Percentiles rank a stretch among this genome's conserved stretches.
These are phyloP conservation scores for Trachemys scripta DNA, from an alignment of 2,113 vertebrate genomes.

Conservation along the genomic window DNA sequence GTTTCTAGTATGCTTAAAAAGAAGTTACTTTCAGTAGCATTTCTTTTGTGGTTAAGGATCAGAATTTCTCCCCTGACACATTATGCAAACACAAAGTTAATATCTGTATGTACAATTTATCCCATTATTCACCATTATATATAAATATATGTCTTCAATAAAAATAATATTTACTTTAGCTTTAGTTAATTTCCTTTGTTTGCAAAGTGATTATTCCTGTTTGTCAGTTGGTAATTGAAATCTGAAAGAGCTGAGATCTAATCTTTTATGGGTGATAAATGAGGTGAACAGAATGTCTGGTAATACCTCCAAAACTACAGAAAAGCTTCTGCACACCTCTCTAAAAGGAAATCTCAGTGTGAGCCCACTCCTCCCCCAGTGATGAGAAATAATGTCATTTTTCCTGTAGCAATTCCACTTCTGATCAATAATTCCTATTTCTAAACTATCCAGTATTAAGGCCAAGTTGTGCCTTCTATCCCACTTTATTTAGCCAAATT, in stretches of 20 bases:
- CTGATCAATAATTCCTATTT: neutral
- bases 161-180: slow-evolving; percentile 28
- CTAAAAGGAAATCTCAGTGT: neutral
- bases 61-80: neutral
- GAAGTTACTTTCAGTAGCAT: neutral
- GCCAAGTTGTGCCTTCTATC: neutral
- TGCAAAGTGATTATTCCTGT: slow-evolving; percentile 36
- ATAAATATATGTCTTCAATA: slow-evolving; percentile 8
- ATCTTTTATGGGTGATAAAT: neutral
- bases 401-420: neutral
- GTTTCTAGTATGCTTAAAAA: neutral
- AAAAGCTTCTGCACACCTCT: neutral
- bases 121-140: neutral
- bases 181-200: slow-evolving; percentile 50
- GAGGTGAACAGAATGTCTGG: neutral
- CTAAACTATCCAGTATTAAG: neutral
- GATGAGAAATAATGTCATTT: rapidly evolving
- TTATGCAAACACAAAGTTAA: neutral
- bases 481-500: neutral
- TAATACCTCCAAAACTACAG: neutral
- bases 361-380: neutral
- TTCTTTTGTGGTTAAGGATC: neutral
- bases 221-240: slow-evolving; percentile 45
- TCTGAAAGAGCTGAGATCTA: neutral
- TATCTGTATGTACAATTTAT: neutral